These are phyloP conservation scores for Stenopsyche tienmushanensis DNA, from an alignment of 1,140 invertebrate genomes.

Conservation along the genomic window DNA sequence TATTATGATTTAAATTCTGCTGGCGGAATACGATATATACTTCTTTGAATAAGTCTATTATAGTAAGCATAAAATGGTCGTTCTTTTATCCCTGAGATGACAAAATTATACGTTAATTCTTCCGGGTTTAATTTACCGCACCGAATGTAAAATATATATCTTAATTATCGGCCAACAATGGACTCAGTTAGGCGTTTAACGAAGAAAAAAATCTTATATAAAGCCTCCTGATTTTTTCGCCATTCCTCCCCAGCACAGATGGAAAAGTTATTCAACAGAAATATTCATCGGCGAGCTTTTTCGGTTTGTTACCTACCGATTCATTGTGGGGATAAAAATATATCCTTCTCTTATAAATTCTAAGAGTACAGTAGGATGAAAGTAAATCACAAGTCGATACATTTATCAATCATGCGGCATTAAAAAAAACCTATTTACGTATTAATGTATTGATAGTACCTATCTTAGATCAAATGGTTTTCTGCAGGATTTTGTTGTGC, in stretches of 20 bases:
- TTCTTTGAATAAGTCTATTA: too few relatives aligned
- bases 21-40: neutral
- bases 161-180: neutral
- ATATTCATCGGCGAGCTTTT: conserved; percentile 8
- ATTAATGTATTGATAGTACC: too few relatives aligned
- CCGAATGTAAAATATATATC: neutral
- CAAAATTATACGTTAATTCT: neutral
- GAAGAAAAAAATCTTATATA: neutral
- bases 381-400: too few relatives aligned
- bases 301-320: conserved; percentile 11
- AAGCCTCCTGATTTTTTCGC: neutral
- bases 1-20: neutral
- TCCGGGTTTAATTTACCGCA: neutral
- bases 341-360: neutral
- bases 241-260: neutral
- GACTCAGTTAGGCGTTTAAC: neutral
- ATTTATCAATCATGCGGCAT: too few relatives aligned
- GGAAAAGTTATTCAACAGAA: conserved; percentile 6
- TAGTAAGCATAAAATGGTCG: too few relatives aligned
- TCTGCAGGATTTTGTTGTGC: neutral
- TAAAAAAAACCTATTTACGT: too few relatives aligned
- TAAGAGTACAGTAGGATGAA: too few relatives aligned
- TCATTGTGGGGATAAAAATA: neutral
- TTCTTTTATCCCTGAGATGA: neutral
- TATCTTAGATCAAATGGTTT: too few relatives aligned